phyloP scores from a whole-genome alignment of 92 coral and sea anemone species.

The Paragorgia papillata region DNA sequence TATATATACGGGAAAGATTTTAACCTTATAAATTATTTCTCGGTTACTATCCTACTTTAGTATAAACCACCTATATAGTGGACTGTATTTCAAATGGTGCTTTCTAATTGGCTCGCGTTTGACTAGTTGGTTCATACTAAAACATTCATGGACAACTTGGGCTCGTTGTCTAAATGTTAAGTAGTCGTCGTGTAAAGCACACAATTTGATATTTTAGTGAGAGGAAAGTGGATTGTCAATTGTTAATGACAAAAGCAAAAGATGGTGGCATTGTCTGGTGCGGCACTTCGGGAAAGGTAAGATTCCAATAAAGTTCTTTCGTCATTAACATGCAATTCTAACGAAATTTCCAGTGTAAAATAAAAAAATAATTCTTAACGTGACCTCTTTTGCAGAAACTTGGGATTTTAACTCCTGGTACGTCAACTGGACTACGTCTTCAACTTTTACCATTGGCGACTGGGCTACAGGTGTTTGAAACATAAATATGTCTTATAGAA shows the following conservation, averaged over 20 bases:
- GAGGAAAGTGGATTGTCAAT: constrained; percentile 83
- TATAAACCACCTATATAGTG: too few species aligned
- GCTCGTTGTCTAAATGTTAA: too few species aligned
- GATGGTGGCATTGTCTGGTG: constrained; percentile 99
- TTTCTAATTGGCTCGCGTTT: not conserved
- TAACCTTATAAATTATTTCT: too few species aligned
- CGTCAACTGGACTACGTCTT: constrained; percentile 70
- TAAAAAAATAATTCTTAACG: not conserved
- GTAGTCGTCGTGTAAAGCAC: too few species aligned
- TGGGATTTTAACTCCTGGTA: constrained; percentile 81
- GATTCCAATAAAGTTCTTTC: not conserved
- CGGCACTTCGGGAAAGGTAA: constrained; percentile 95
- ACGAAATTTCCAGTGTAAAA: not conserved
- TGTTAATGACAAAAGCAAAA: constrained; percentile 90
- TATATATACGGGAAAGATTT: too few species aligned
- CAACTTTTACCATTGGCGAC: constrained; percentile 89
- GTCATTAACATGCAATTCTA: not conserved
- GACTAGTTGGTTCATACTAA: not conserved
- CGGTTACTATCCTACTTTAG: too few species aligned
- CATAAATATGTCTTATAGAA: too few species aligned
- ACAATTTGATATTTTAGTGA: constrained; percentile 60
- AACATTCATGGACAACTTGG: too few species aligned
- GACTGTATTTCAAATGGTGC: not conserved
- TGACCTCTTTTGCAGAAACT: constrained; percentile 58
- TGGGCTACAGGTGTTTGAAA: constrained; percentile 78